phyloP scores from a whole-genome alignment of 2,888 invertebrate genomes.

The Aspidapion aeneum region DNA sequence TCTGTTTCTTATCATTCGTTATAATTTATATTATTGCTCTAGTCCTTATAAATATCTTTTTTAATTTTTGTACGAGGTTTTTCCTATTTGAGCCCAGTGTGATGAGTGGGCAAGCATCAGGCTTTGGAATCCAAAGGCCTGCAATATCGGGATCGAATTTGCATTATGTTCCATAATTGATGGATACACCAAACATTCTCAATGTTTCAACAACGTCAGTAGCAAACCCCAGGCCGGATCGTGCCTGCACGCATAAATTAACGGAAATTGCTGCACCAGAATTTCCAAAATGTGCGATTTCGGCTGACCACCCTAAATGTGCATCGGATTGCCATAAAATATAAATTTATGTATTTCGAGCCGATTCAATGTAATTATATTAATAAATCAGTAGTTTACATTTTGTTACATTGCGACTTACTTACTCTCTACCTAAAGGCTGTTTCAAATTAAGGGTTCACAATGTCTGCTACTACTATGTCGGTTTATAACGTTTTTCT shows the following conservation, averaged over 20 bases:
- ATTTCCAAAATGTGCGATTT: conserved; percentile 9
- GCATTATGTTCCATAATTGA: conserved; percentile 29
- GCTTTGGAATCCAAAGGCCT: conserved; percentile 24
- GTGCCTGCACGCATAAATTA: conserved; percentile 21
- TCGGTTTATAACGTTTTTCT: no score
- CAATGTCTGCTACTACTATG: no score
- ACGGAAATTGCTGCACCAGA: conserved; percentile 11
- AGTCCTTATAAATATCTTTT: no score
- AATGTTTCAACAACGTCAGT: conserved; percentile 23
- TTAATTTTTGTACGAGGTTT: no score
- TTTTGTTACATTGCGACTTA: no score
- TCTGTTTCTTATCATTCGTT: no score
- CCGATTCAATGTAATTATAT: background rate
- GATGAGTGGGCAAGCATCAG: no score
- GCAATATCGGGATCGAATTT: conserved; percentile 24
- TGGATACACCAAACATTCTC: conserved; percentile 26
- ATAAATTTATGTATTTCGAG: background rate
- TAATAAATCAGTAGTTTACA: background rate
- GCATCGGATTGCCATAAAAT: background rate
- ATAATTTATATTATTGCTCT: no score
- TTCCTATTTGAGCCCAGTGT: no score
- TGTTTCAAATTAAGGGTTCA: no score
- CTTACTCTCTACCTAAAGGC: no score
- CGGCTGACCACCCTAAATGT: background rate
- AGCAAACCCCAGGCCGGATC: conserved; percentile 11